phyloP scores from a whole-genome alignment of 2,888 invertebrate genomes.

The Ophion ventricosus region DNA sequence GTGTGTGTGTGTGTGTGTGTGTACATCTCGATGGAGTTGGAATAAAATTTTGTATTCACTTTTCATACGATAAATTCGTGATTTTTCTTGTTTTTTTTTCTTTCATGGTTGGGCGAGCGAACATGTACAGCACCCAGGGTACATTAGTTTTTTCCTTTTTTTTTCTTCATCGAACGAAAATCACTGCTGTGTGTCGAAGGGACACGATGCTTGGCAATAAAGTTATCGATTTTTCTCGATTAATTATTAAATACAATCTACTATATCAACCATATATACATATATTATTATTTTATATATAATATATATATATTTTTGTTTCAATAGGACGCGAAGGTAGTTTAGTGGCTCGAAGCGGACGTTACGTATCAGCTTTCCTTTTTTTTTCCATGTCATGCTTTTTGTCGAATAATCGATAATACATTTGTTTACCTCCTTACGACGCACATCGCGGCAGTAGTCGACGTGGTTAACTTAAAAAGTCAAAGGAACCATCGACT shows the following conservation, averaged over 20 bases:
- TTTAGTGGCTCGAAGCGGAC: constrained; percentile 67
- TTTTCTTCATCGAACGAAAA: constrained; percentile 46
- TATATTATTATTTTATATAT: constrained; percentile 73
- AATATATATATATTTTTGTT: constrained; percentile 60
- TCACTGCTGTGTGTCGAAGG: constrained; percentile 58
- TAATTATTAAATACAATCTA: constrained; percentile 77
- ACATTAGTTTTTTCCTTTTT: constrained; percentile 20
- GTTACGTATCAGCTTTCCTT: constrained; percentile 59
- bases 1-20: constrained; percentile 5
- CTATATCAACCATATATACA: constrained; percentile 80
- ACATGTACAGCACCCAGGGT: constrained; percentile 38
- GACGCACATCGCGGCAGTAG: constrained; percentile 33
- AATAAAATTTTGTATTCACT: constrained; percentile 58
- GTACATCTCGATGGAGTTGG: constrained; percentile 25
- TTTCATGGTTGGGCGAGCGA: constrained; percentile 22
- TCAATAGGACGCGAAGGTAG: constrained; percentile 69
- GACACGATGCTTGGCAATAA: constrained; percentile 45
- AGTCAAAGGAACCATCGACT: constrained; percentile 23
- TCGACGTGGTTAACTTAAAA: constrained; percentile 18
- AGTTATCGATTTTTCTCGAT: constrained; percentile 57
- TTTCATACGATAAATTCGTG: constrained; percentile 51
- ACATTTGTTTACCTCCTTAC: constrained; percentile 47
- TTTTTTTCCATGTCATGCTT: constrained; percentile 27
- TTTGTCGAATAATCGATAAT: constrained; percentile 51
- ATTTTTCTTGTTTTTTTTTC: constrained; percentile 6